Evolutionary conservation across 2,888 invertebrate genomes (phyloP).

Genomic region (Anaspis maculata): DNA sequence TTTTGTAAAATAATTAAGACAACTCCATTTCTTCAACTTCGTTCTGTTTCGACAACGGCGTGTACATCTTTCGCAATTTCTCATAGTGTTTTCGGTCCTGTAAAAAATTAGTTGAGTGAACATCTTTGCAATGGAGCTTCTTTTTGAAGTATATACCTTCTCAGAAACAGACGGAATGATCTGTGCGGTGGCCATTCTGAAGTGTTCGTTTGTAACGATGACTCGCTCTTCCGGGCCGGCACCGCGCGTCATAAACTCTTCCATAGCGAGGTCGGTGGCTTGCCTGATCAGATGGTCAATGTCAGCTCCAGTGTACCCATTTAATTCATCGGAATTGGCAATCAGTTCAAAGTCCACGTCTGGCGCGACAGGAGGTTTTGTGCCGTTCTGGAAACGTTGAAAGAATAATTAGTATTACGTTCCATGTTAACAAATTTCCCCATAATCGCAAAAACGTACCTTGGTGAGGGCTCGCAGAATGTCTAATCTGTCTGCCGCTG

Average conservation of each 20-base stretch:
- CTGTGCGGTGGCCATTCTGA: conserved; percentile 66
- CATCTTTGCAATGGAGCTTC: no score
- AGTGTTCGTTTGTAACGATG: conserved; percentile 61
- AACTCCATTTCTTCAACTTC: conserved; percentile 49
- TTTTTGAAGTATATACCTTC: conserved; percentile 44
- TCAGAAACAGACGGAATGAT: conserved; percentile 81
- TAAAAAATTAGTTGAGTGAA: conserved; percentile 20
- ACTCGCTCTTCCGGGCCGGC: conserved; percentile 42
- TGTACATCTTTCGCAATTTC: conserved; percentile 60
- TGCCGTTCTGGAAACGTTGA: conserved; percentile 55
- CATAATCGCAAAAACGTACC: no score
- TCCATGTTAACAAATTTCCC: conserved; percentile 1
- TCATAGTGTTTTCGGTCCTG: conserved; percentile 71
- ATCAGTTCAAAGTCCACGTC: conserved; percentile 71
- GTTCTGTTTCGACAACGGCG: conserved; percentile 47
- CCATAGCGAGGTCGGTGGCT: conserved; percentile 73
- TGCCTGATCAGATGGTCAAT: conserved; percentile 82
- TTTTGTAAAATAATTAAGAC: conserved; percentile 15
- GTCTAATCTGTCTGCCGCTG: conserved; percentile 68
- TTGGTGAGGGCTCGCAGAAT: conserved; percentile 86
- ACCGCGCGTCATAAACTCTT: conserved; percentile 59
- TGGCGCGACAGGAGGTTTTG: conserved; percentile 62
- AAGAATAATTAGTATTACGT: neutral
- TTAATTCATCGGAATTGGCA: conserved; percentile 55
- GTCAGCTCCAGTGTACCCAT: conserved; percentile 91